Percentiles rank a stretch among this genome's conserved stretches.
Evolutionary conservation across 2,113 vertebrate genomes (phyloP).

Genomic region (Lethenteron camtschaticum): DNA sequence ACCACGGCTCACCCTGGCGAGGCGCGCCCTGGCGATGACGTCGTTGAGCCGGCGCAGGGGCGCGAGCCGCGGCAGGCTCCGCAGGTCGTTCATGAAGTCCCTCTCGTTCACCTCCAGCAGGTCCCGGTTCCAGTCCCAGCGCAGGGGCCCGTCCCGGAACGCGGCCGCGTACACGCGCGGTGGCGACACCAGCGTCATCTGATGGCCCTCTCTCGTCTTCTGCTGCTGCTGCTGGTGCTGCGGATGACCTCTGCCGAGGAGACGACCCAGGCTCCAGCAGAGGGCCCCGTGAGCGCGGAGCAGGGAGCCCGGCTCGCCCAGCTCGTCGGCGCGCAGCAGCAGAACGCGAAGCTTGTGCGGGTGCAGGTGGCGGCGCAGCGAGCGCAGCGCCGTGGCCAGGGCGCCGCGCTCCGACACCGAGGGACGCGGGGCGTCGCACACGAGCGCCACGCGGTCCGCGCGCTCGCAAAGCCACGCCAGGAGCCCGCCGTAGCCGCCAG

Average conservation of each 20-base stretch:
- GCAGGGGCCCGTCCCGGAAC: not conserved
- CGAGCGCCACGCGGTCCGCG: no score
- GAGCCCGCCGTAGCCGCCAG: no score
- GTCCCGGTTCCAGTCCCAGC: not conserved
- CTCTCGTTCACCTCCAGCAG: not conserved
- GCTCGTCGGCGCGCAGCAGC: not conserved
- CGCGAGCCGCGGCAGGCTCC: not conserved
- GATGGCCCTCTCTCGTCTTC: no score
- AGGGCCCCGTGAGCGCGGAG: slow-evolving; percentile 4
- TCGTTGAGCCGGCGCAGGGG: not conserved
- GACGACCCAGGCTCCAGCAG: not conserved
- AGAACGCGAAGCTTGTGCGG: not conserved
- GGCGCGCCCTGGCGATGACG: not conserved
- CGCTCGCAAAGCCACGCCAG: no score
- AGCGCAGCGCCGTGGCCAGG: not conserved
- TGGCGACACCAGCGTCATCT: not conserved
- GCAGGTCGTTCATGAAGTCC: not conserved
- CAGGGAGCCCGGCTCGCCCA: not conserved
- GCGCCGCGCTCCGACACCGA: not conserved
- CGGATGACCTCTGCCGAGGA: not conserved
- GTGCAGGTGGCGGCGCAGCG: slow-evolving; percentile 3
- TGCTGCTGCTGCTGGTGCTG: no score
- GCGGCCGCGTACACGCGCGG: not conserved
- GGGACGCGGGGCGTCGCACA: no score
- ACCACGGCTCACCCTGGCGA: not conserved